A percentile compares a stretch with the other conserved stretches of the same genome.
phyloP scores from a whole-genome alignment of 2,797 vertebrate species.

The Lepus oiostolus region DNA sequence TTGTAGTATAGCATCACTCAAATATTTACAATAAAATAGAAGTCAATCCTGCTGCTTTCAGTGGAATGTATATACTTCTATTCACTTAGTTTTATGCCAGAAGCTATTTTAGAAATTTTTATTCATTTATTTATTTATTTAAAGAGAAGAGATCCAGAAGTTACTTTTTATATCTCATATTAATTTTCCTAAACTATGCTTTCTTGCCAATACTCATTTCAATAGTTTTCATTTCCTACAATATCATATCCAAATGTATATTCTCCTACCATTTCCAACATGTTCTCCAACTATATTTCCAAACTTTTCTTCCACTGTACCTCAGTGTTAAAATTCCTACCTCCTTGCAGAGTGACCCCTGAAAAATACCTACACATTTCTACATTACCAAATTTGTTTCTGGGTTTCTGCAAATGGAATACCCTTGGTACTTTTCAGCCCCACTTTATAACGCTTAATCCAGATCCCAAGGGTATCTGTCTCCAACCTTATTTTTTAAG shows the following conservation, averaged over 20 bases:
- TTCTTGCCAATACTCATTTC: background rate
- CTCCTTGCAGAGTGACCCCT: rapidly evolving
- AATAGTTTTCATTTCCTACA: background rate
- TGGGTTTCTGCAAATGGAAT: background rate
- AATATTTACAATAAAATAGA: background rate
- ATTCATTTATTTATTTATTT: too few species aligned
- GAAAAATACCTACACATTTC: background rate
- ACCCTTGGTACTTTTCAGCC: rapidly evolving
- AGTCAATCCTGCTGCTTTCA: too few species aligned
- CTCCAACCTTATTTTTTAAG: rapidly evolving
- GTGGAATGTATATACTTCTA: background rate
- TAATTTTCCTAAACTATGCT: background rate
- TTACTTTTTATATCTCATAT: too few species aligned
- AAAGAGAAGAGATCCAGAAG: too few species aligned
- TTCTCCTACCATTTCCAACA: background rate
- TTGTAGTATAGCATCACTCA: background rate
- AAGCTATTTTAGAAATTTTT: background rate
- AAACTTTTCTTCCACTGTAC: background rate
- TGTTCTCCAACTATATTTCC: background rate
- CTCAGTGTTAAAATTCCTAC: background rate
- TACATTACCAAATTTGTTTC: background rate
- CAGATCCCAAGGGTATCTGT: background rate
- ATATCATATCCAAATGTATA: background rate
- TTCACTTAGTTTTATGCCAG: background rate
- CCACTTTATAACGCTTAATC: background rate